These are phyloP conservation scores for Sander lucioperca DNA, from an alignment of 2,113 vertebrate species.

Conservation along the genomic window DNA sequence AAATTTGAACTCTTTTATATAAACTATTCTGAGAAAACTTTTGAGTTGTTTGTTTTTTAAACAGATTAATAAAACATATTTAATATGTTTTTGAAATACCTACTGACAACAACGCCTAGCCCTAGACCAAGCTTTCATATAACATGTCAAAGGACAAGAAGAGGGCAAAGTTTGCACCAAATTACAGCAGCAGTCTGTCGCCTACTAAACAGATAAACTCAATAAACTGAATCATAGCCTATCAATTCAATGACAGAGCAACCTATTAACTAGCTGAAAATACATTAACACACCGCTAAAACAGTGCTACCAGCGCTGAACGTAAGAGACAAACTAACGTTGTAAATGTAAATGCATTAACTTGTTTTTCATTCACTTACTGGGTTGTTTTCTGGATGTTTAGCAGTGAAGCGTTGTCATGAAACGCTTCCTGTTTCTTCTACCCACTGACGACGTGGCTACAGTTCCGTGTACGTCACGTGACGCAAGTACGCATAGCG, in stretches of 20 bases:
- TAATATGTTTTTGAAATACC: background rate
- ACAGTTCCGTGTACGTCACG: slow-evolving; percentile 48
- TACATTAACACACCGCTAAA: background rate
- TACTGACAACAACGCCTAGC: background rate
- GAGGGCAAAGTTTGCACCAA: slow-evolving; percentile 43
- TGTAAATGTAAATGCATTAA: accelerated
- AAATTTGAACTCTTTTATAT: background rate
- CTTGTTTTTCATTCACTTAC: slow-evolving; percentile 41
- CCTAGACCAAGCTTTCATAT: background rate
- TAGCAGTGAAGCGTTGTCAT: background rate
- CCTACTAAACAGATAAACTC: slow-evolving; percentile 13
- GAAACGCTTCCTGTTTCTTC: slow-evolving; percentile 31
- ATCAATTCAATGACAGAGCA: background rate
- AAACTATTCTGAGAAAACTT: background rate
- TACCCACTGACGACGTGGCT: slow-evolving; percentile 58
- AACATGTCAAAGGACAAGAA: background rate
- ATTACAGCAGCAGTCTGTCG: background rate
- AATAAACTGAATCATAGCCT: slow-evolving; percentile 15
- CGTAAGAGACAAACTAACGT: background rate
- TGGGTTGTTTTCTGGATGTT: background rate
- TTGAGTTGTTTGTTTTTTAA: background rate
- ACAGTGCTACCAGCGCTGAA: background rate
- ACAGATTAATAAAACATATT: background rate
- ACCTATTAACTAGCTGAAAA: background rate
- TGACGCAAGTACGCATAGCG: slow-evolving; percentile 25